phyloP scores from a whole-genome alignment of 2,888 invertebrate genomes.

The Zaprionus obscuricornis region DNA sequence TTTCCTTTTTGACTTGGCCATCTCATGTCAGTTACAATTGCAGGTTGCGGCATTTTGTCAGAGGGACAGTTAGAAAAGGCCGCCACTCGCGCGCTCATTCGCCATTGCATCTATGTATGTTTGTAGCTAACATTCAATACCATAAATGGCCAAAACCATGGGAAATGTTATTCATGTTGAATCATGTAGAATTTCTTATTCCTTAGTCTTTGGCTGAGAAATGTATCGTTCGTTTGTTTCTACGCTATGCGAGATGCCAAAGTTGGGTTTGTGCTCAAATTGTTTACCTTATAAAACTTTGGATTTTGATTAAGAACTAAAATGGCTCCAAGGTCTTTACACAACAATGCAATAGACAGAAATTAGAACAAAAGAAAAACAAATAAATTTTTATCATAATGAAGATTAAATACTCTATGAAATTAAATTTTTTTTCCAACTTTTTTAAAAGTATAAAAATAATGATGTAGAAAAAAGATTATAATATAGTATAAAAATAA shows the following conservation, averaged over 20 bases:
- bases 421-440: too few relatives aligned
- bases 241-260: constrained; percentile 41
- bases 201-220: constrained; percentile 47
- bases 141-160: constrained; percentile 70
- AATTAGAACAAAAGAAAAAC: too few relatives aligned
- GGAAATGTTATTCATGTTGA: constrained; percentile 51
- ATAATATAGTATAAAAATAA: too few relatives aligned
- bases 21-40: constrained; percentile 71
- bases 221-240: constrained; percentile 47
- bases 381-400: too few relatives aligned
- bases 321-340: too few relatives aligned
- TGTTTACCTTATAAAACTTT: constrained; percentile 47
- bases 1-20: constrained; percentile 19
- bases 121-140: too few relatives aligned
- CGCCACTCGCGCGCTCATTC: constrained; percentile 26
- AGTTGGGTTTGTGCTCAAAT: constrained; percentile 38
- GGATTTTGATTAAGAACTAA: too few relatives aligned
- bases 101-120: too few relatives aligned
- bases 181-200: not conserved
- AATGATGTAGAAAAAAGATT: too few relatives aligned
- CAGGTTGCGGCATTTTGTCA: constrained; percentile 78
- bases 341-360: too few relatives aligned
- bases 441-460: too few relatives aligned
- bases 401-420: too few relatives aligned
- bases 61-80: constrained; percentile 78